phyloP scores from a whole-genome alignment of 23 tunicate species.

The Phallusia fumigata region DNA sequence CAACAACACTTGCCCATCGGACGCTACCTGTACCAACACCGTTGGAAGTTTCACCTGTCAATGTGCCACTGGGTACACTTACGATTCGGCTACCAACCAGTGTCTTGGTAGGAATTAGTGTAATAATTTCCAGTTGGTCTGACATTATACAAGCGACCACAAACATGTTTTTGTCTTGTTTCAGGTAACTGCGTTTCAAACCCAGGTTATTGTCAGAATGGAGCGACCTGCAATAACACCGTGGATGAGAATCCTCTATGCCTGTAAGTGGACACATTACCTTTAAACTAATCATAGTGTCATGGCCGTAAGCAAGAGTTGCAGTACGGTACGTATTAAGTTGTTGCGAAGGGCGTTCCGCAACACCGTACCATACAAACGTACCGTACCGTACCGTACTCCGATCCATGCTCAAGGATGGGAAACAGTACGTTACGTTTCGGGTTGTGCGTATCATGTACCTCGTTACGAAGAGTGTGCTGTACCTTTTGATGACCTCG shows the following conservation, averaged over 20 bases:
- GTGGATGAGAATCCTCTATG: not conserved
- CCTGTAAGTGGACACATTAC: not conserved
- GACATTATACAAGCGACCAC: not conserved
- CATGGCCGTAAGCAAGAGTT: too few species aligned
- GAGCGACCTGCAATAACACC: not conserved
- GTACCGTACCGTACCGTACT: too few species aligned
- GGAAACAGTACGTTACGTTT: too few species aligned
- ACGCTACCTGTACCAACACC: not conserved
- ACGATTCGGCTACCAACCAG: not conserved
- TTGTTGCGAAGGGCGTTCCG: too few species aligned
- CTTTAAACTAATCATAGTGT: too few species aligned
- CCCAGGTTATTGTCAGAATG: not conserved
- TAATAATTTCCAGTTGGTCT: not conserved
- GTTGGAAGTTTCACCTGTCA: not conserved
- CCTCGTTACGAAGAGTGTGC: too few species aligned
- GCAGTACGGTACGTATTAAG: too few species aligned
- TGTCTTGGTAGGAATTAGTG: not conserved
- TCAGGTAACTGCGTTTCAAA: slow-evolving; percentile 1
- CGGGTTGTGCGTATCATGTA: too few species aligned
- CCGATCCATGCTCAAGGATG: too few species aligned
- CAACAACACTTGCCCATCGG: not conserved
- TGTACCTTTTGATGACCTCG: too few species aligned
- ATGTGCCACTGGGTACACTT: not conserved
- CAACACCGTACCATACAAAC: too few species aligned
- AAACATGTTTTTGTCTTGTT: not conserved